phyloP scores from a whole-genome alignment of 2,888 invertebrate genomes.

The Andrena flavipes region DNA sequence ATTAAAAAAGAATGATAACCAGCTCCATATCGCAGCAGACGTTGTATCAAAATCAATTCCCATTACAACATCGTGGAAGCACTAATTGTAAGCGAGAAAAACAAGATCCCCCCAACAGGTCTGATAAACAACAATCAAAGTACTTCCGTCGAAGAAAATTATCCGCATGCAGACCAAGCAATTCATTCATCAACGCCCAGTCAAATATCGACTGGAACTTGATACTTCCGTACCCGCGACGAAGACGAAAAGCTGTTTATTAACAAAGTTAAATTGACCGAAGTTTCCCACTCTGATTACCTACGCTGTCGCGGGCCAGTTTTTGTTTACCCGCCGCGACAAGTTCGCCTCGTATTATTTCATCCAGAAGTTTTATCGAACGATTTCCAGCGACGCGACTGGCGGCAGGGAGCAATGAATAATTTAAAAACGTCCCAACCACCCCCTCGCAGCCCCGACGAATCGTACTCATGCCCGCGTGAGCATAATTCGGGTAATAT shows the following conservation, averaged over 20 bases:
- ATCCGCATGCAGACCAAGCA: not conserved
- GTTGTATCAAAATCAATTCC: too few species aligned
- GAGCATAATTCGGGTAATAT: conserved; percentile 29
- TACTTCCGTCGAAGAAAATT: not conserved
- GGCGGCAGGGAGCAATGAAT: conserved; percentile 8
- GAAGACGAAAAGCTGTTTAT: conserved; percentile 58
- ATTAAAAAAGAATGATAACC: too few species aligned
- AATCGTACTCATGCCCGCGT: not conserved
- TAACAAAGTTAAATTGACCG: conserved; percentile 70
- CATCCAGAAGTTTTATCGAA: conserved; percentile 20
- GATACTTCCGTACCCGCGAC: conserved; percentile 40
- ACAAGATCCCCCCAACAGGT: too few species aligned
- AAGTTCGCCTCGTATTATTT: conserved; percentile 41
- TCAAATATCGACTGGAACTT: conserved; percentile 24
- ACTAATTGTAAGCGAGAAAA: too few species aligned
- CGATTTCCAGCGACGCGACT: not conserved
- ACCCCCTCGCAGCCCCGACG: not conserved
- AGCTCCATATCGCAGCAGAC: too few species aligned
- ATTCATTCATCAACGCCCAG: conserved; percentile 11
- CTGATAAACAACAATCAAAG: not conserved
- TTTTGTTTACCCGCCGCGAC: conserved; percentile 36
- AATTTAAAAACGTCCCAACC: conserved; percentile 13
- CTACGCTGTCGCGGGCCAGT: conserved; percentile 42
- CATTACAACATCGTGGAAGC: too few species aligned
- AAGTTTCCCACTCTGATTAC: conserved; percentile 63